Percentiles rank a stretch among this genome's conserved stretches.
Conservation (phyloP, 1,140 invertebrate species). For the Anoplophora glabripennis region DNA sequence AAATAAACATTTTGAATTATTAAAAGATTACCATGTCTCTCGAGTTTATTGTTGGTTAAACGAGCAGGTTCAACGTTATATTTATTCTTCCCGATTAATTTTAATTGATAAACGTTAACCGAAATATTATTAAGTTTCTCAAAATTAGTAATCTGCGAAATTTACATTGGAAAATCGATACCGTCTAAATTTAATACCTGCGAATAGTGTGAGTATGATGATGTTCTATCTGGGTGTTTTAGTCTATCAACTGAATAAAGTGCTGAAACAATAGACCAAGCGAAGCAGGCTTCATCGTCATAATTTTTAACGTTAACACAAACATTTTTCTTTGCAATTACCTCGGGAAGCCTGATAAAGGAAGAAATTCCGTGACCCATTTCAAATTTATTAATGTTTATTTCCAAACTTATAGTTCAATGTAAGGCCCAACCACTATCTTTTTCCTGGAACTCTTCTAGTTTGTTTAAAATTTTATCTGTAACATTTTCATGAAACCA, state of each 20-base stretch:
- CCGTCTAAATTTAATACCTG: slow-evolving; percentile 10
- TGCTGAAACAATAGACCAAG: slow-evolving; percentile 25
- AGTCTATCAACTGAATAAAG: background rate
- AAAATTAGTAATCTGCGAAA: background rate
- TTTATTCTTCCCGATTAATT: slow-evolving; percentile 8
- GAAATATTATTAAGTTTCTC: slow-evolving; percentile 1
- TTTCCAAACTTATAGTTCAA: background rate
- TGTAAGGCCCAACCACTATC: background rate
- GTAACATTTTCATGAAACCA: background rate
- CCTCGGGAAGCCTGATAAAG: background rate
- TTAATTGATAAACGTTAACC: background rate
- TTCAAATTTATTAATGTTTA: slow-evolving; percentile 2
- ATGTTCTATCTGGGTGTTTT: background rate
- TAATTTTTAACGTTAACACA: slow-evolving; percentile 24
- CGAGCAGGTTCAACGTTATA: background rate
- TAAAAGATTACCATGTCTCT: slow-evolving; percentile 10
- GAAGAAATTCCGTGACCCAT: background rate
- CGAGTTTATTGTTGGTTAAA: slow-evolving; percentile 3
- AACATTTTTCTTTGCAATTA: background rate
- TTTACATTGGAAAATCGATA: background rate
- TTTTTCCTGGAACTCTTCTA: background rate
- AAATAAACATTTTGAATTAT: slow-evolving; percentile 4
- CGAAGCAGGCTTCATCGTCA: slow-evolving; percentile 26
- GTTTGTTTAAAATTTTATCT: background rate
- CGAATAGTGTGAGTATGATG: slow-evolving; percentile 7